Base-by-base conservation (phyloP, 2,888 invertebrate genomes). In the Mimumesa dahlbomi region DNA sequence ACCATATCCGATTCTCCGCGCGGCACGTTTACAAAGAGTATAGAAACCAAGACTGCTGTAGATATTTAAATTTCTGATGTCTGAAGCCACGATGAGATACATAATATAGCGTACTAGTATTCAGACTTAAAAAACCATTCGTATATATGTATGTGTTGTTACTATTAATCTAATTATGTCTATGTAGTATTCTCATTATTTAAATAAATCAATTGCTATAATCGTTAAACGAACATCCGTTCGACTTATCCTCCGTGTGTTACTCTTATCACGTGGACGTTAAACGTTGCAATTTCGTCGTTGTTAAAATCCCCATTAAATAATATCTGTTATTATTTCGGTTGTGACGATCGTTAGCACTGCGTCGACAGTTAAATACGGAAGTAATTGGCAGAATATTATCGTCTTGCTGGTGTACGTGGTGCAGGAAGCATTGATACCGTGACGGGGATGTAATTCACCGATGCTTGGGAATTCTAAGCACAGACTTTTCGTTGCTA, bases 401-500 rank as follows among this genome's bases (percentile, higher is more conserved):
- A 29, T 25, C 52, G 54, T 36, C 48, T 46, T 59, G 58, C 61
- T 49, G 54, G 56, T 58, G 63, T 73, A 76, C 66, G 76, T 76
- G 71, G 76, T 77, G 76, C 59, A 52, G 57, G 40, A 57, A 63
- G 73, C 73, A 76, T 76, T 74, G 77, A 57, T 53, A 66, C 40
- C 70, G 70, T 73, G 73, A 69, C 57, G 34, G 65, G 64, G 61
- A 68, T 69, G 75, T 77, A 77, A 77, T 77, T 77, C 72, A 48
- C 14, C 50, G 14, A 19, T 11, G 53, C 40, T 78, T 79, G 67
- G 62, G 66, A 76, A 79, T 79, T 79, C 78, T 61, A 74, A 62
- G 78, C 78, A 78, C 78, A 79, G 42, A 78, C 57, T 49, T 68
- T 74, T 59, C 74, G 76, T 67, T 58, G 73, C 63, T 76, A 79